Evolutionary conservation across 1,140 invertebrate genomes (phyloP), one percentile per base, ranked within the genome.

Genomic region (Drosophila sturtevanti): DNA sequence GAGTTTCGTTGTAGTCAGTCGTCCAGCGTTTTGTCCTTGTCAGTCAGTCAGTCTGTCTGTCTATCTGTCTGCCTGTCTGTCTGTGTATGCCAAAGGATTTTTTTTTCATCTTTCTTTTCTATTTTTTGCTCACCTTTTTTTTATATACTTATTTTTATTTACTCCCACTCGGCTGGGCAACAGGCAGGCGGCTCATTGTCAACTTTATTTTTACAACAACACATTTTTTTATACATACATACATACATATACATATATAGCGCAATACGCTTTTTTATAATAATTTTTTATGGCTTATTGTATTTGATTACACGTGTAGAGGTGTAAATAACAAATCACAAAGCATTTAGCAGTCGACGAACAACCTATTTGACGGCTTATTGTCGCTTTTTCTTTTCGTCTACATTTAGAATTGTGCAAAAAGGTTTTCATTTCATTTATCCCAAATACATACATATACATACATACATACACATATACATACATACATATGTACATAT

Each of bases 201-300:
- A 72, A 55, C 56, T 72, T 71, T 18, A 60, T 31, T 61, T 55
- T 69, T 70, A 51, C 22, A 59, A 65, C 78, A 67, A 63, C 69
- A 62, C 65, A 58, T 21, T 34, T 38, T 38, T 27, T 24, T 55
- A 14, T 18, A n/a, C 35, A 18, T 21, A n/a, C n/a, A n/a, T n/a
- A n/a, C n/a, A n/a, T n/a, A n/a, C n/a, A n/a, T n/a, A n/a, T n/a
- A n/a, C n/a, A n/a, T n/a, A 35, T 60, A 41, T 24, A 55, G 12
- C 70, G 60, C 71, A 64, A 61, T 61, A 66, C 34, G 54, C 41
- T 77, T 85, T 79, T 87, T 82, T 79, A 79, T 82, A 79, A 75
- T 79, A 69, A 81, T 79, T 89, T 82, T 85, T 81, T 82, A 86
- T 86, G 79, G 84, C 84, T 86, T 86, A 79, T 89, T 84, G 84